Percentiles rank a stretch among this genome's conserved stretches.
Evolutionary conservation across 1,140 invertebrate genomes (phyloP).

Genomic region (Papilio helenus): DNA sequence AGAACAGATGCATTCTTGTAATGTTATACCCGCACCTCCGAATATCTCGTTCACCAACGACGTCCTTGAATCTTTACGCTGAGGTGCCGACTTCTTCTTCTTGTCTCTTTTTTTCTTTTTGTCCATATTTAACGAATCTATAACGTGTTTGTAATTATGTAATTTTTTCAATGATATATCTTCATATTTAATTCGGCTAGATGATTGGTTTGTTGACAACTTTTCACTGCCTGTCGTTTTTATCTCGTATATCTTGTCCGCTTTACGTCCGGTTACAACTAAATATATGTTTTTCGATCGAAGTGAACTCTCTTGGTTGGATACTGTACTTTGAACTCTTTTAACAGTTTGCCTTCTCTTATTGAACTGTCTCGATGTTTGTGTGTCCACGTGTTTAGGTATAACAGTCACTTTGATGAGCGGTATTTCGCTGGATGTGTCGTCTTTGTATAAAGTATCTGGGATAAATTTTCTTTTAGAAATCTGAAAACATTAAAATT

Average conservation of each 20-base stretch:
- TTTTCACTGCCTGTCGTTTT: slow-evolving; percentile 59
- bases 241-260: slow-evolving; percentile 58
- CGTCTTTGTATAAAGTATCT: slow-evolving; percentile 26
- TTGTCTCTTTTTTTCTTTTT: slow-evolving; percentile 54
- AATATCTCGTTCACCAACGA: slow-evolving; percentile 34
- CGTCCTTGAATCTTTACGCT: slow-evolving; percentile 10
- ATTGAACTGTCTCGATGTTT: slow-evolving; percentile 48
- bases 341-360: slow-evolving; percentile 48
- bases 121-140: slow-evolving; percentile 64
- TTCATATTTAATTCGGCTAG: slow-evolving; percentile 49
- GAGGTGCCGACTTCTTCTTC: slow-evolving; percentile 38
- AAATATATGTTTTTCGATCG: slow-evolving; percentile 51
- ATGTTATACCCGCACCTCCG: background rate
- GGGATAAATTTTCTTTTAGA: slow-evolving; percentile 36
- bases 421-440: slow-evolving; percentile 47
- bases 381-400: slow-evolving; percentile 52
- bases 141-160: slow-evolving; percentile 52
- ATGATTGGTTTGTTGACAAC: slow-evolving; percentile 42
- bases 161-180: slow-evolving; percentile 49
- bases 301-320: slow-evolving; percentile 58
- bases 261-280: slow-evolving; percentile 47
- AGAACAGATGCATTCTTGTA: slow-evolving; percentile 40
- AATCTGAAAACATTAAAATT: slow-evolving; percentile 23
- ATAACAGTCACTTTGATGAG: slow-evolving; percentile 64
- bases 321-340: slow-evolving; percentile 51